Conservation (phyloP, 2,888 invertebrate genomes). For the Dugesia japonica region DNA sequence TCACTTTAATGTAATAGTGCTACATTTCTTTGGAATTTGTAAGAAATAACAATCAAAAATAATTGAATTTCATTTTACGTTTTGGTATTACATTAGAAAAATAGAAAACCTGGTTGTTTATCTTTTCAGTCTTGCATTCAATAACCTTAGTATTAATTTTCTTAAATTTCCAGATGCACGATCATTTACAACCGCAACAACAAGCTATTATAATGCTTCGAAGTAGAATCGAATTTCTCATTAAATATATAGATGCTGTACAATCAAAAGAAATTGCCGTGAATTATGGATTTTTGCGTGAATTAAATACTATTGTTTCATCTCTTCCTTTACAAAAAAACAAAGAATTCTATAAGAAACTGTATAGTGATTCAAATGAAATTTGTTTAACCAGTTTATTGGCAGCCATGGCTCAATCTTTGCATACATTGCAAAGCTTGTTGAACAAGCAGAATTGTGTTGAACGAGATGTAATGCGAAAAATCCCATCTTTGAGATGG, state of each 20-base stretch:
- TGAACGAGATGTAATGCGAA: slow-evolving; percentile 12
- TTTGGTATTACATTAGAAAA: no score
- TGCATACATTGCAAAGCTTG: background rate
- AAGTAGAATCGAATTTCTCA: slow-evolving; percentile 5
- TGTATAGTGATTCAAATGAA: slow-evolving; percentile 5
- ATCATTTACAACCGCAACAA: background rate
- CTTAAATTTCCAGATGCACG: background rate
- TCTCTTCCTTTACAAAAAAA: slow-evolving; percentile 7
- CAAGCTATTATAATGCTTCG: slow-evolving; percentile 1
- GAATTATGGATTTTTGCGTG: background rate
- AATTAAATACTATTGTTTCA: background rate
- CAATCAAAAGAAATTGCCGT: background rate
- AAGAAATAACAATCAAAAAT: no score
- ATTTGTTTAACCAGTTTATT: background rate
- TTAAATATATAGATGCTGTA: background rate
- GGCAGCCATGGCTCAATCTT: background rate
- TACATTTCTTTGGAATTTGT: no score
- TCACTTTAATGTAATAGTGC: no score
- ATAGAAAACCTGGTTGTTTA: no score
- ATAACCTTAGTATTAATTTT: no score
- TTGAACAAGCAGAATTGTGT: slow-evolving; percentile 3
- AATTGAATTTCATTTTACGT: no score
- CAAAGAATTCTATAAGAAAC: background rate
- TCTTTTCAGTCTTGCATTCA: no score
- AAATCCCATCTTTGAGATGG: background rate